These are phyloP conservation scores for Tetranychus cinnabarinus DNA, from an alignment of 1,140 invertebrate genomes.

Conservation along the genomic window DNA sequence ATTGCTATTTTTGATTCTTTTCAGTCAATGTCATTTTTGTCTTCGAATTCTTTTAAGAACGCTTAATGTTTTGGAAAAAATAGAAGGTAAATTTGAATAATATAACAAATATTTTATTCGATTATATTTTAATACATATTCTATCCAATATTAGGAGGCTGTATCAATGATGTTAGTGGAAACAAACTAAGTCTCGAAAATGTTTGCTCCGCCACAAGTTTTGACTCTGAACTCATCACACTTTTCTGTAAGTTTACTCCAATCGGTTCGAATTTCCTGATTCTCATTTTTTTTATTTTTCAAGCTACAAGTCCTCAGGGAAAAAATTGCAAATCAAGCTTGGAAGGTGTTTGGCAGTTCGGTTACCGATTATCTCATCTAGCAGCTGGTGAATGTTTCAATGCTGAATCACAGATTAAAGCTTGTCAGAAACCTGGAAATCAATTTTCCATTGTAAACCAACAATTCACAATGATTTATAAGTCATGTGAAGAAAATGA, in stretches of 20 bases:
- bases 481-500: conserved; percentile 65
- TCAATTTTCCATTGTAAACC: conserved; percentile 83
- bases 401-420: conserved; percentile 61
- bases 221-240: conserved; percentile 54
- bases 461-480: conserved; percentile 88
- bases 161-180: conserved; percentile 36
- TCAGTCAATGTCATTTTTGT: conserved; percentile 47
- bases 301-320: conserved; percentile 63
- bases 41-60: conserved; percentile 60
- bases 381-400: conserved; percentile 67
- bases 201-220: conserved; percentile 44
- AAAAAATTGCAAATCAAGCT: conserved; percentile 67
- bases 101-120: conserved; percentile 1
- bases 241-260: conserved; percentile 31
- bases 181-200: conserved; percentile 42
- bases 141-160: conserved; percentile 30
- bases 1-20: conserved; percentile 7
- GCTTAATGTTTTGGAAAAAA: conserved; percentile 67
- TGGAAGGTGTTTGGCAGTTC: conserved; percentile 87
- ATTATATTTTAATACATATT: background rate
- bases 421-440: conserved; percentile 88
- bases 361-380: conserved; percentile 64
- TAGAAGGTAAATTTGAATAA: conserved; percentile 29
- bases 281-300: conserved; percentile 2
- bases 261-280: background rate